phyloP scores from a whole-genome alignment of 2,797 vertebrate species.

The Rhincodon typus region DNA sequence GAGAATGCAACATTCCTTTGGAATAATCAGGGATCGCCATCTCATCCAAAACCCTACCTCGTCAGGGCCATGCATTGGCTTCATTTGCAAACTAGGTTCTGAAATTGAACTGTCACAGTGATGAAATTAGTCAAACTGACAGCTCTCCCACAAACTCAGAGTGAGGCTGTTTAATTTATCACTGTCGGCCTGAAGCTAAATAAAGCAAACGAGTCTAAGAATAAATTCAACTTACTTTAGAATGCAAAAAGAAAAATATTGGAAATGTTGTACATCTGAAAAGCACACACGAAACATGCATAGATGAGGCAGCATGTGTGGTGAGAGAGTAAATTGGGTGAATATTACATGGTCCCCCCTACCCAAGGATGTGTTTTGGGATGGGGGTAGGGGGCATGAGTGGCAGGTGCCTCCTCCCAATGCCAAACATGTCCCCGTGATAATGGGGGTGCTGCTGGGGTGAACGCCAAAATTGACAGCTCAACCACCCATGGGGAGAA shows the following conservation, averaged over 20 bases:
- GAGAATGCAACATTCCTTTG: not conserved
- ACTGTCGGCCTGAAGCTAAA: not conserved
- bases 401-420: too few relatives aligned
- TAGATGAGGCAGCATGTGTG: not conserved
- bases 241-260: not conserved
- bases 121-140: slow-evolving; percentile 17
- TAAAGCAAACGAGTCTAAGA: not conserved
- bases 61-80: not conserved
- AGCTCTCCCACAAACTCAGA: not conserved
- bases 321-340: too few relatives aligned
- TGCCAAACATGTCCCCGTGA: too few relatives aligned
- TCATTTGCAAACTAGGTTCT: not conserved
- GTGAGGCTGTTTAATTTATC: not conserved
- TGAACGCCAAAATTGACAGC: too few relatives aligned
- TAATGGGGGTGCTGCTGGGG: too few relatives aligned
- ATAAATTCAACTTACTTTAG: too few relatives aligned
- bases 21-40: not conserved
- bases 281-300: not conserved
- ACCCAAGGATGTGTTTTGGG: too few relatives aligned
- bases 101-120: not conserved
- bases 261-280: not conserved
- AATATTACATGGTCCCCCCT: too few relatives aligned
- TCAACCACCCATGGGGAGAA: too few relatives aligned
- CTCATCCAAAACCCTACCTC: too few relatives aligned
- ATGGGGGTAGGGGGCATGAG: too few relatives aligned